These are phyloP conservation scores for Epinephelus coioides DNA, from an alignment of 2,797 vertebrate species.

Conservation along the genomic window DNA sequence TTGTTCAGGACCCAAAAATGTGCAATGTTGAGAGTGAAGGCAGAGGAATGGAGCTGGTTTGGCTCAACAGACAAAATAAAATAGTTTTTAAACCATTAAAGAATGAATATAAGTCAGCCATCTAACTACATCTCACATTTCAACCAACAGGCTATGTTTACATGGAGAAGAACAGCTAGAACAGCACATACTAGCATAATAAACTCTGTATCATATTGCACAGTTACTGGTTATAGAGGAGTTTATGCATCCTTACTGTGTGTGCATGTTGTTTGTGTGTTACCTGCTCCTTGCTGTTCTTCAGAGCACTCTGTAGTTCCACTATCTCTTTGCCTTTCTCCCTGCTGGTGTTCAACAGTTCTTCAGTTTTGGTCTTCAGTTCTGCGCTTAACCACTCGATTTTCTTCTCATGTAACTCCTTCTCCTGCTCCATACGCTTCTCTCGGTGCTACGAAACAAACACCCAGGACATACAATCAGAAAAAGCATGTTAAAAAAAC, in stretches of 20 bases:
- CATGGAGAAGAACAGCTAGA: background rate
- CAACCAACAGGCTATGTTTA: background rate
- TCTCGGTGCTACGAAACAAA: conserved; percentile 88
- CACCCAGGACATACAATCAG: background rate
- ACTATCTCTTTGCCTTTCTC: conserved; percentile 94
- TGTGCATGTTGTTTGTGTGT: background rate
- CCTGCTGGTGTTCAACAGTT: conserved; percentile 88
- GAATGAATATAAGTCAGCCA: no score
- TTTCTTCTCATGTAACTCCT: conserved; percentile 92
- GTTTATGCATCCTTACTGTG: background rate
- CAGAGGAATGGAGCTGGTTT: no score
- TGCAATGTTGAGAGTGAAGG: no score
- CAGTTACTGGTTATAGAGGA: background rate
- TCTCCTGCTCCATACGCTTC: conserved; percentile 95
- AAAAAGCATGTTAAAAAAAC: background rate
- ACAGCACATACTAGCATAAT: background rate
- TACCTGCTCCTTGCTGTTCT: conserved; percentile 94
- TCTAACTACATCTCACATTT: background rate
- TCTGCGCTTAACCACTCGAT: conserved; percentile 91
- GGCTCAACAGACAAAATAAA: no score
- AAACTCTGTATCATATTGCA: background rate
- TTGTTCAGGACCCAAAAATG: no score
- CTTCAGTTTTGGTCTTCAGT: conserved; percentile 94
- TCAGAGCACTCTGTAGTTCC: conserved; percentile 90
- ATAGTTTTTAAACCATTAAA: no score